A percentile compares a stretch with the other conserved stretches of the same genome.
Conservation (phyloP, 2,797 vertebrate genomes). For the Poeciliopsis turneri region DNA sequence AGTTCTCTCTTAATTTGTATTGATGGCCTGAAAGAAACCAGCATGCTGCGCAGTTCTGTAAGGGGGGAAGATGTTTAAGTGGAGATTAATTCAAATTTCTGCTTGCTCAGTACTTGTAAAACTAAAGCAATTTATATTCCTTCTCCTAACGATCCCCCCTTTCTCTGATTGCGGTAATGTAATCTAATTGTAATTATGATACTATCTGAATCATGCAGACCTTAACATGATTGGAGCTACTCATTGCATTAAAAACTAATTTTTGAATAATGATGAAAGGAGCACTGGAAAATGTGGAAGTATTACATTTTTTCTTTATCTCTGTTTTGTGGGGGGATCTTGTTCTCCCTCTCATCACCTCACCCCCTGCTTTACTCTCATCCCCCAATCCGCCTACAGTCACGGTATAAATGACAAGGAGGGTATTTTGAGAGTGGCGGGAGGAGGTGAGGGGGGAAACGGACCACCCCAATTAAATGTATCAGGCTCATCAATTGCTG, state of each 20-base stretch:
- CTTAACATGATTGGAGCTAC: constrained; percentile 99
- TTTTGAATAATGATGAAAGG: constrained; percentile 99
- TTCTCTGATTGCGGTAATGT: constrained; percentile 99
- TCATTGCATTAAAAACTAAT: constrained; percentile 99
- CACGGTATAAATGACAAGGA: constrained; percentile 71
- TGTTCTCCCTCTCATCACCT: constrained; percentile 33
- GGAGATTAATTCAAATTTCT: constrained; percentile 99
- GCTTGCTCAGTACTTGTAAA: constrained; percentile 99
- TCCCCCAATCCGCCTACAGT: constrained; percentile 61
- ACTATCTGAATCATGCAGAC: constrained; percentile 99
- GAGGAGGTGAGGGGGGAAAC: constrained; percentile 43
- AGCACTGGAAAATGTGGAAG: constrained; percentile 99
- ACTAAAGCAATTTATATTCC: constrained; percentile 99
- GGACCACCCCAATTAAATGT: constrained; percentile 81
- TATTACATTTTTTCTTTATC: constrained; percentile 97
- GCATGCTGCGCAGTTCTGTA: constrained; percentile 95
- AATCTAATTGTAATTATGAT: constrained; percentile 99
- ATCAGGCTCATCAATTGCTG: constrained; percentile 75
- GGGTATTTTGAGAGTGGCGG: constrained; percentile 55
- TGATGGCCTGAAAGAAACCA: constrained; percentile 95
- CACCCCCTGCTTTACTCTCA: background rate
- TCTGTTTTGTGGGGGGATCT: constrained; percentile 84
- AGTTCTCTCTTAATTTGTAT: constrained; percentile 97
- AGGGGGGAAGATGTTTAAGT: constrained; percentile 98
- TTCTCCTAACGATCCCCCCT: constrained; percentile 99